A percentile compares a stretch with the other conserved stretches of the same genome.
Evolutionary conservation across 37 sponge, comb jelly and placozoan genomes (phyloP).

Genomic region (Axinella damicornis): DNA sequence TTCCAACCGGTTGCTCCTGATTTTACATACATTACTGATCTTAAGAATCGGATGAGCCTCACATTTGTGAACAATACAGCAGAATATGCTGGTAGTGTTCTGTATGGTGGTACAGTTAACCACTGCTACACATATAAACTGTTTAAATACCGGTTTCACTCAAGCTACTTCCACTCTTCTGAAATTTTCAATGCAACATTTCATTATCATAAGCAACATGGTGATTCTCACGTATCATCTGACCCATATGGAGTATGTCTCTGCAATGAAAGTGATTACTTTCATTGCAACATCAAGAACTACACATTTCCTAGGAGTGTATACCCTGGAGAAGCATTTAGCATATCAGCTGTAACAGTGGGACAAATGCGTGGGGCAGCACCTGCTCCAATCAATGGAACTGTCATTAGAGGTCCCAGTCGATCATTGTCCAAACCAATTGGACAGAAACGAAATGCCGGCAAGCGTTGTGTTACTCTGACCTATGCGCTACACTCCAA

Average conservation of each 20-base stretch:
- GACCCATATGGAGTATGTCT: conserved; percentile 20
- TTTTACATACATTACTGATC: not conserved
- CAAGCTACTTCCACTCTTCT: not conserved
- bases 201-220: not conserved
- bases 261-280: not conserved
- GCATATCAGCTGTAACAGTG: not conserved
- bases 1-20: not conserved
- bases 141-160: not conserved
- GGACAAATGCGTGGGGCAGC: not conserved
- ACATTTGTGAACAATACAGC: conserved; percentile 7
- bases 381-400: not conserved
- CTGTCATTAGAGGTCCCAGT: not conserved
- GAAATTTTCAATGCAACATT: not conserved
- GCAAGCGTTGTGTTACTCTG: not conserved
- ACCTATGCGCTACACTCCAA: not conserved
- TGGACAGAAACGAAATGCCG: not conserved
- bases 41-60: not conserved
- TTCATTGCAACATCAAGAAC: not conserved
- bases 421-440: not conserved
- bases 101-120: conserved; percentile 24
- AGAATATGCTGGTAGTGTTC: not conserved
- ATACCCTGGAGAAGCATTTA: not conserved
- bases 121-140: not conserved
- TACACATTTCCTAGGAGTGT: not conserved
- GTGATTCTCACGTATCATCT: conserved; percentile 2